Conservation (phyloP, 2,888 invertebrate species). For the Tribolium freemani region DNA sequence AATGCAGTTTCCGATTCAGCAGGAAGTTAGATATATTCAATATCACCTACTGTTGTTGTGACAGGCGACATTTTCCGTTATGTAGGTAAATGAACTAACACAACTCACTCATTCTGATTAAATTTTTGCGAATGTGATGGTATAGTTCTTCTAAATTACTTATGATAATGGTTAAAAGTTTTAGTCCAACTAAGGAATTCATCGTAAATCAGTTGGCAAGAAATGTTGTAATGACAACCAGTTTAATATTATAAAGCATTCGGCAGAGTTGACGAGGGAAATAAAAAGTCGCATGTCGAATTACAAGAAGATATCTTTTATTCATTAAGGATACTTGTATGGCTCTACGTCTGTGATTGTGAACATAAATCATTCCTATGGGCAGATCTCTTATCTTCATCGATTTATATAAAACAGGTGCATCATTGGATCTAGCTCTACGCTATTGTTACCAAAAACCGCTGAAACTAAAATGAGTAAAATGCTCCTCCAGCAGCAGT, state of each 20-base stretch:
- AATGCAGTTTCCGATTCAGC: conserved; percentile 27
- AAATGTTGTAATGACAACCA: conserved; percentile 20
- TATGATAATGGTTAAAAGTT: neutral
- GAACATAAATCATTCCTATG: conserved; percentile 22
- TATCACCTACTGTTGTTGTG: neutral
- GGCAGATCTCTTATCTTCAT: neutral
- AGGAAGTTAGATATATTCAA: conserved; percentile 23
- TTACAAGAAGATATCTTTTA: conserved; percentile 37
- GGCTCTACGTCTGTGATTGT: conserved; percentile 1
- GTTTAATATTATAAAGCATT: conserved; percentile 4
- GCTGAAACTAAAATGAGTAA: neutral
- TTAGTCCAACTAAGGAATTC: conserved; percentile 12
- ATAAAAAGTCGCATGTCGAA: conserved; percentile 29
- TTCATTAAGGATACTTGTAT: conserved; percentile 29
- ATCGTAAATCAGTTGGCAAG: conserved; percentile 17
- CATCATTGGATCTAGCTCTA: neutral
- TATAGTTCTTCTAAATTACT: neutral
- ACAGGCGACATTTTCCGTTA: neutral
- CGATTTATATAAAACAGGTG: conserved; percentile 7
- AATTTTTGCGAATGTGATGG: neutral
- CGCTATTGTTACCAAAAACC: neutral
- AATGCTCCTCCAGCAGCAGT: neutral
- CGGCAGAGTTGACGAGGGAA: conserved; percentile 12
- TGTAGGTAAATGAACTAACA: neutral
- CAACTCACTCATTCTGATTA: neutral